A percentile compares a stretch with the other conserved stretches of the same genome.
Conservation (phyloP, 2,797 vertebrate genomes). For the Muscicapa comitata region DNA sequence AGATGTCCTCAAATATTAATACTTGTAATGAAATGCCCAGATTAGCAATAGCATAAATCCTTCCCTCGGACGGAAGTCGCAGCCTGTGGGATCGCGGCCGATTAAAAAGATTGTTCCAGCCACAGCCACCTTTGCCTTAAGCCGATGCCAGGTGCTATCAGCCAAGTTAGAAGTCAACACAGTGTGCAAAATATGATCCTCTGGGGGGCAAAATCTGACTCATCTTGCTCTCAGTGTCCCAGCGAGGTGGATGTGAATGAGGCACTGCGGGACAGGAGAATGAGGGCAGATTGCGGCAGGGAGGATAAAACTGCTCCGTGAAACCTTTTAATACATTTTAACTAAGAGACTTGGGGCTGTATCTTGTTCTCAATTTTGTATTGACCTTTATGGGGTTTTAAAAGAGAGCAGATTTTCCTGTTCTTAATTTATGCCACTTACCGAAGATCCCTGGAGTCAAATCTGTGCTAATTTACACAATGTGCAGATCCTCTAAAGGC, state of each 20-base stretch:
- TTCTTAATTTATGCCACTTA: conserved; percentile 54
- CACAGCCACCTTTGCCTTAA: conserved; percentile 20
- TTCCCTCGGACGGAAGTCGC: neutral
- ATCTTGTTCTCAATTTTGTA: conserved; percentile 22
- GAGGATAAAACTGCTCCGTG: neutral
- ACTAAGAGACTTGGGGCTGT: neutral
- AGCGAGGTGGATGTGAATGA: neutral
- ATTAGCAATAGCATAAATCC: conserved; percentile 14
- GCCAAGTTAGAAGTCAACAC: conserved; percentile 16
- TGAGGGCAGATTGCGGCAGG: neutral
- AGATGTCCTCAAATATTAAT: conserved; percentile 47
- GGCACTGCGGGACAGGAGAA: neutral
- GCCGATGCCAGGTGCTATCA: neutral
- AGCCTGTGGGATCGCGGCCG: neutral
- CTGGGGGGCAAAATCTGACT: conserved; percentile 1
- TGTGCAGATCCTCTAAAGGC: conserved; percentile 14
- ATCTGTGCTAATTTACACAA: conserved; percentile 25
- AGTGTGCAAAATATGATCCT: neutral
- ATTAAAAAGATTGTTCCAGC: conserved; percentile 4
- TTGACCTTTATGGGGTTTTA: conserved; percentile 55
- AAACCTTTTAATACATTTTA: conserved; percentile 36
- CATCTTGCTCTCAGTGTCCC: neutral
- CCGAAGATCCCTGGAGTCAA: conserved; percentile 24
- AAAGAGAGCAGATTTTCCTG: conserved; percentile 45
- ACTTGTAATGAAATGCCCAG: conserved; percentile 7